Conservation (phyloP, 2,888 invertebrate species). For the Carterocephalus palaemon region DNA sequence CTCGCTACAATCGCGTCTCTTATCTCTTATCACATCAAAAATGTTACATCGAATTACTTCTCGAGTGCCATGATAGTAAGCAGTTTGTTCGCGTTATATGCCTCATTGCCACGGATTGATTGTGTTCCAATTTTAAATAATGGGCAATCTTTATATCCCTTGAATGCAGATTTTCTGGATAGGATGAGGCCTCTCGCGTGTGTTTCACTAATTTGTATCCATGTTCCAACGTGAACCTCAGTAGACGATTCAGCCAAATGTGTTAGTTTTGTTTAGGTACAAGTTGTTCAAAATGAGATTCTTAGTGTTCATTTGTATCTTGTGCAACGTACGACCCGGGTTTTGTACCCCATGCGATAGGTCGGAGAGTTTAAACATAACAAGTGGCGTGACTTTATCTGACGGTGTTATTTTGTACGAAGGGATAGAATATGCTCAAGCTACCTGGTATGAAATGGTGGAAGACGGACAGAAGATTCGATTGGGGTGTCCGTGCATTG, state of each 20-base stretch:
- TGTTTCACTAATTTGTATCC: conserved; percentile 5
- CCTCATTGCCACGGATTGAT: conserved; percentile 36
- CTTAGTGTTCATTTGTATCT: conserved; percentile 31
- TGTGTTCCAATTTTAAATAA: conserved; percentile 36
- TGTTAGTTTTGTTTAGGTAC: background rate
- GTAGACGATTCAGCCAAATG: background rate
- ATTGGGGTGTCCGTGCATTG: conserved; percentile 64
- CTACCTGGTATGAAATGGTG: conserved; percentile 51
- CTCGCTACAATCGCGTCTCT: conserved; percentile 34
- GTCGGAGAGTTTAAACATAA: conserved; percentile 59
- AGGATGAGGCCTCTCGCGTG: conserved; percentile 9
- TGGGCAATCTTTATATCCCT: conserved; percentile 33
- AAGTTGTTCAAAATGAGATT: conserved; percentile 38
- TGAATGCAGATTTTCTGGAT: conserved; percentile 13
- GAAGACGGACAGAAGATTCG: conserved; percentile 38
- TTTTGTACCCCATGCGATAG: conserved; percentile 47
- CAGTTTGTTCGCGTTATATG: conserved; percentile 52
- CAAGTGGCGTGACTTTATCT: conserved; percentile 41
- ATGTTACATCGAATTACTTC: conserved; percentile 71
- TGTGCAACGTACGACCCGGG: conserved; percentile 34
- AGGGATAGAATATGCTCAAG: conserved; percentile 50
- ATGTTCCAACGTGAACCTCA: background rate
- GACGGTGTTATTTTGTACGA: conserved; percentile 54
- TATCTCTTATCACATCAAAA: conserved; percentile 61
- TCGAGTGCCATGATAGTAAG: conserved; percentile 57